These are phyloP conservation scores for Hydrotaea diabolus DNA, from an alignment of 2,888 invertebrate genomes.

Conservation along the genomic window DNA sequence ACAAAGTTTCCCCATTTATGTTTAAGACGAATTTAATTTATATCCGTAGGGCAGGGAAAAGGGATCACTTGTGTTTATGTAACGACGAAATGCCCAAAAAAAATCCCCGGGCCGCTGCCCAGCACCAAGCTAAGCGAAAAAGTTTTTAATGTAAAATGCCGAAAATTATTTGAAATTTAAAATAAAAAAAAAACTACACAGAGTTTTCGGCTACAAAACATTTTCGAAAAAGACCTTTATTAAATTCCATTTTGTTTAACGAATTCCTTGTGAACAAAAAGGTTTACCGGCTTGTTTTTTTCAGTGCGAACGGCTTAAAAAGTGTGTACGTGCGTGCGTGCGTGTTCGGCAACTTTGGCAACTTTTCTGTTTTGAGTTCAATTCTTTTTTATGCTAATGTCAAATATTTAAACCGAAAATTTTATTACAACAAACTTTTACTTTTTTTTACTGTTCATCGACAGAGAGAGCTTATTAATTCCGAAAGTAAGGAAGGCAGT, in stretches of 20 bases:
- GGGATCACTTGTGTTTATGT: not conserved
- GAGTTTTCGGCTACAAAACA: not conserved
- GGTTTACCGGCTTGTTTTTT: conserved; percentile 6
- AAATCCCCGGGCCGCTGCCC: not conserved
- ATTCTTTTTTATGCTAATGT: conserved; percentile 26
- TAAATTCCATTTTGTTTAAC: conserved; percentile 38
- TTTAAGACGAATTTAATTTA: not conserved
- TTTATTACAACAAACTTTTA: conserved; percentile 28
- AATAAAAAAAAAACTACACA: not conserved
- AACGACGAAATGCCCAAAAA: not conserved
- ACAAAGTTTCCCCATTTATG: conserved; percentile 1
- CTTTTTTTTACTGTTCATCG: not conserved
- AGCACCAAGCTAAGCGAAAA: not conserved
- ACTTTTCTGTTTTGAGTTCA: not conserved
- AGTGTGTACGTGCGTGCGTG: not conserved
- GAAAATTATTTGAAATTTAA: conserved; percentile 9
- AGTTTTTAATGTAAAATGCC: conserved; percentile 4
- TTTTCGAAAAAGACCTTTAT: conserved; percentile 21
- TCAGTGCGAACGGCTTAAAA: conserved; percentile 7
- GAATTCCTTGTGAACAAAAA: conserved; percentile 12
- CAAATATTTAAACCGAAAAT: conserved; percentile 25
- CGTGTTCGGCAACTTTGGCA: not conserved
- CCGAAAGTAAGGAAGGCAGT: conserved; percentile 9
- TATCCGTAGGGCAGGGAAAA: not conserved
- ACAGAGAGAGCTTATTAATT: conserved; percentile 3